Conservation (phyloP, 1,140 invertebrate species). For the Heliconius nattereri region DNA sequence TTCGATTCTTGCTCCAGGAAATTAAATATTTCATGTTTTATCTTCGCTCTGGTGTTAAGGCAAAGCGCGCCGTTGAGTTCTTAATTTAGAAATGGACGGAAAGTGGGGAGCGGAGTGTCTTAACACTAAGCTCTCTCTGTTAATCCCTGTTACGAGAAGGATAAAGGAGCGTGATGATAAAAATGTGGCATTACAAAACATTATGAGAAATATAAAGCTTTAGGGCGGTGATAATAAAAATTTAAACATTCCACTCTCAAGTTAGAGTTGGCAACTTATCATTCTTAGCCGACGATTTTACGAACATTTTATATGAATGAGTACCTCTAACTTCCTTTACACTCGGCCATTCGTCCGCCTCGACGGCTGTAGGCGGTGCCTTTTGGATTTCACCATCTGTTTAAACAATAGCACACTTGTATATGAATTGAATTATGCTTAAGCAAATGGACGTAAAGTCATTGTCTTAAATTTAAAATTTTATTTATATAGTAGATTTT, state of each 20-base stretch:
- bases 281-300: not conserved
- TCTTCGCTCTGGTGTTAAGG: too few relatives aligned
- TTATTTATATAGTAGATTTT: too few relatives aligned
- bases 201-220: not conserved
- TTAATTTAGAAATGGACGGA: too few relatives aligned
- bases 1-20: too few relatives aligned
- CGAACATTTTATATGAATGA: not conserved
- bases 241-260: slow-evolving; percentile 6
- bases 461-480: too few relatives aligned
- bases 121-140: too few relatives aligned
- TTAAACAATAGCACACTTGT: slow-evolving; percentile 29
- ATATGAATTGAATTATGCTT: not conserved
- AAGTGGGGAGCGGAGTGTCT: too few relatives aligned
- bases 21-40: too few relatives aligned
- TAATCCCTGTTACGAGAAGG: too few relatives aligned
- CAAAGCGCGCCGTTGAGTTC: too few relatives aligned
- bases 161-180: too few relatives aligned
- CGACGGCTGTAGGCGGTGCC: slow-evolving; percentile 47
- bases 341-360: slow-evolving; percentile 70
- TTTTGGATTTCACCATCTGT: slow-evolving; percentile 67
- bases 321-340: slow-evolving; percentile 73
- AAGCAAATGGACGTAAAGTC: too few relatives aligned
- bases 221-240: slow-evolving; percentile 1
- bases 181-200: not conserved
- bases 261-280: slow-evolving; percentile 4